Percentiles rank a stretch among this genome's conserved stretches.
phyloP scores from a whole-genome alignment of 2,888 invertebrate genomes.

The Taphrorychus bicolor region DNA sequence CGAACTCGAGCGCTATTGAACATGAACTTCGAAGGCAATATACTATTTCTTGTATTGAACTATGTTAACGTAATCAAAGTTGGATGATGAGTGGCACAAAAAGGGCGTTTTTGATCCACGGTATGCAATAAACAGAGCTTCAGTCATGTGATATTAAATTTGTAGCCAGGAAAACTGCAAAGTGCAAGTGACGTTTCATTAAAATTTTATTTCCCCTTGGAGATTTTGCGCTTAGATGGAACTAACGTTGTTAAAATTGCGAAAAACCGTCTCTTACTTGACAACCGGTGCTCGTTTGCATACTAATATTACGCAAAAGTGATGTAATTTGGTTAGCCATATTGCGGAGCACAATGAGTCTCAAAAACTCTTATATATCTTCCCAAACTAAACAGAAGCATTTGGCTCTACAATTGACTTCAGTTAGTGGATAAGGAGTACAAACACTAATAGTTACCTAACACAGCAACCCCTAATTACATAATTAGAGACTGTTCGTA shows the following conservation, averaged over 20 bases:
- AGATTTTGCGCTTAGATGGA: background rate
- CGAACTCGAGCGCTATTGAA: too few relatives aligned
- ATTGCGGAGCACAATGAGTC: background rate
- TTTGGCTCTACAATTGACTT: background rate
- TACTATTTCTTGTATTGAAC: too few relatives aligned
- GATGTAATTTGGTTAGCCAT: background rate
- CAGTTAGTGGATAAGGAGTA: too few relatives aligned
- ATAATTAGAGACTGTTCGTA: background rate
- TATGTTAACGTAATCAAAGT: too few relatives aligned
- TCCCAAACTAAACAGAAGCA: too few relatives aligned
- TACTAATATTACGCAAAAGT: background rate
- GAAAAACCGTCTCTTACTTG: background rate
- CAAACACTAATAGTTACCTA: background rate
- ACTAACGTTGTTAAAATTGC: background rate
- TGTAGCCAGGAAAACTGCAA: background rate
- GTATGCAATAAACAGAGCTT: background rate
- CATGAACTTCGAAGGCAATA: too few relatives aligned
- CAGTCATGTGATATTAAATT: background rate
- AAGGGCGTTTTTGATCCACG: background rate
- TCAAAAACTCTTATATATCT: background rate
- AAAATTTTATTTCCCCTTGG: background rate
- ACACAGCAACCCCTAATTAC: background rate
- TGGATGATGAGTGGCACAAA: too few relatives aligned
- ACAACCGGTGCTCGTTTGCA: background rate
- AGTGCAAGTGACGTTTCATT: slow-evolving; percentile 4